phyloP scores from a whole-genome alignment of 2,888 invertebrate genomes.

The Nomada ruficornis region DNA sequence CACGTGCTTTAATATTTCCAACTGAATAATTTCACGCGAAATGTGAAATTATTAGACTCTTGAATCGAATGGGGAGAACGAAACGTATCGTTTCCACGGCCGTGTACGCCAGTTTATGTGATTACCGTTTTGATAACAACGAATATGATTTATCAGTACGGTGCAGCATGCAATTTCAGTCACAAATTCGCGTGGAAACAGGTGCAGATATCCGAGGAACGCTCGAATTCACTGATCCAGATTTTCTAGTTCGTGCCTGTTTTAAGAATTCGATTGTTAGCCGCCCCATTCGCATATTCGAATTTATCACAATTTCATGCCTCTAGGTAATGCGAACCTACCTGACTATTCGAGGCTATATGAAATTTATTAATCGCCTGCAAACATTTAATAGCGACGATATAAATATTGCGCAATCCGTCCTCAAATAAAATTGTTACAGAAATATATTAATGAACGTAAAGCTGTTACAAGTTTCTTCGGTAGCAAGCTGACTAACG shows the following conservation, averaged over 20 bases:
- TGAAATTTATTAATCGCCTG: neutral
- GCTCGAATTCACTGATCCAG: slow-evolving; percentile 7
- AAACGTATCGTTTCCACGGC: slow-evolving; percentile 12
- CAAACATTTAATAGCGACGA: too few species aligned
- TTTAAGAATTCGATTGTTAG: neutral
- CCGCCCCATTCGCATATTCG: neutral
- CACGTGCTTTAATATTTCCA: neutral
- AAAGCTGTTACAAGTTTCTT: too few species aligned
- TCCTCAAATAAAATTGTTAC: too few species aligned
- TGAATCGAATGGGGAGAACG: slow-evolving; percentile 6
- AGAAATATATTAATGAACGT: too few species aligned
- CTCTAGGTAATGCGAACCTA: neutral
- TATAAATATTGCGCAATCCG: too few species aligned
- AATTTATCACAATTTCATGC: neutral
- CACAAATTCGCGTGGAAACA: slow-evolving; percentile 41
- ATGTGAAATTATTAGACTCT: slow-evolving; percentile 32
- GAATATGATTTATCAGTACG: slow-evolving; percentile 49
- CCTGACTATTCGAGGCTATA: neutral
- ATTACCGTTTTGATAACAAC: slow-evolving; percentile 43
- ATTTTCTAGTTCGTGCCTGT: slow-evolving; percentile 15
- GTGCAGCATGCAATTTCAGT: slow-evolving; percentile 45
- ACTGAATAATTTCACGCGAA: slow-evolving; percentile 19
- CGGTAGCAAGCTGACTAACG: too few species aligned
- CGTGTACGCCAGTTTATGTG: slow-evolving; percentile 40
- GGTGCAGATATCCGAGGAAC: slow-evolving; percentile 27